Evolutionary conservation across 2,888 invertebrate genomes (phyloP).

Genomic region (Yponomeuta malinellus): DNA sequence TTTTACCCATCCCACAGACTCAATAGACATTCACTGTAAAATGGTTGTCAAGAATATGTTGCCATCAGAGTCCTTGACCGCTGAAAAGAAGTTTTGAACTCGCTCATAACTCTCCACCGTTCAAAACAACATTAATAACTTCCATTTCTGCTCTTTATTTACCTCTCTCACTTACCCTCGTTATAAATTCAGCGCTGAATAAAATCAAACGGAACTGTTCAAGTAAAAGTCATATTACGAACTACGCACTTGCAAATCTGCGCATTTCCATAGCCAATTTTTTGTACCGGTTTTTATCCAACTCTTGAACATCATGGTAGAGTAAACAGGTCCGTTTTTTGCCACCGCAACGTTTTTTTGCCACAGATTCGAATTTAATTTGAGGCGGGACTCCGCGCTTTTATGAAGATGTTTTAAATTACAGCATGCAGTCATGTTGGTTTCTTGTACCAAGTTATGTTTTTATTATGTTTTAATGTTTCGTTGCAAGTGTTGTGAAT

Average conservation of each 20-base stretch:
- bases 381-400: conserved; percentile 24
- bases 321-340: conserved; percentile 50
- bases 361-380: conserved; percentile 32
- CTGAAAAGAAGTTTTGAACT: conserved; percentile 11
- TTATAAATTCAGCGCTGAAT: neutral
- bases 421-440: conserved; percentile 26
- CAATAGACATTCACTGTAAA: neutral
- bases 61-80: conserved; percentile 20
- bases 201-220: neutral
- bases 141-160: conserved; percentile 7
- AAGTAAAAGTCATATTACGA: conserved; percentile 3
- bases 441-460: neutral
- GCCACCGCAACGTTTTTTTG: conserved; percentile 32
- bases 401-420: conserved; percentile 42
- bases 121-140: conserved; percentile 10
- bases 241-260: conserved; percentile 28
- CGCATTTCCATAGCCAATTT: conserved; percentile 32
- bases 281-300: conserved; percentile 34
- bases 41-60: neutral
- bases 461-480: neutral
- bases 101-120: neutral
- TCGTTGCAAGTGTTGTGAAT: neutral
- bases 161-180: neutral
- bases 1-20: neutral
- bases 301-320: conserved; percentile 35